A percentile compares a stretch with the other conserved stretches of the same genome.
phyloP scores from a whole-genome alignment of 92 coral and sea anemone genomes.

The Porites cylindrica region DNA sequence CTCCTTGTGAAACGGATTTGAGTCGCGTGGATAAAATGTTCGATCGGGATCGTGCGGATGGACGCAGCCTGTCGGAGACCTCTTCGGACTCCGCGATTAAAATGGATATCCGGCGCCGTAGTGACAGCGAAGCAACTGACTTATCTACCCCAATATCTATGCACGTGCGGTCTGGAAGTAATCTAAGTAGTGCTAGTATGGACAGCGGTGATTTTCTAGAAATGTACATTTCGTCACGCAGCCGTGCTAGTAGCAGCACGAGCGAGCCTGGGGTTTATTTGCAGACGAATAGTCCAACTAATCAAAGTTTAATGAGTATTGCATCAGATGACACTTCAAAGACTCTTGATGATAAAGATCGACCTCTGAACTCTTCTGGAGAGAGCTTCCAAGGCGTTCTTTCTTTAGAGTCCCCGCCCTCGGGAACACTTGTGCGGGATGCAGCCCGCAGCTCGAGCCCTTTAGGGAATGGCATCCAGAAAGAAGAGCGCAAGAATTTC shows the following conservation, averaged over 20 bases:
- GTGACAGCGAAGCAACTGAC: slow-evolving; percentile 56
- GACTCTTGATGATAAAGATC: slow-evolving; percentile 41
- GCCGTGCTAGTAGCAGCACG: slow-evolving; percentile 72
- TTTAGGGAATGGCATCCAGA: neutral
- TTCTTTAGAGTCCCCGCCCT: slow-evolving; percentile 35
- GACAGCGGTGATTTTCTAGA: slow-evolving; percentile 76
- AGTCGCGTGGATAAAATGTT: slow-evolving; percentile 23
- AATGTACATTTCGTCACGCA: slow-evolving; percentile 45
- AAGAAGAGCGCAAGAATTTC: slow-evolving; percentile 27
- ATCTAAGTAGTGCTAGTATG: slow-evolving; percentile 76
- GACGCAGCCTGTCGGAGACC: slow-evolving; percentile 20
- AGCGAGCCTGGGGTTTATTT: slow-evolving; percentile 67
- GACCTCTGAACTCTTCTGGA: slow-evolving; percentile 30
- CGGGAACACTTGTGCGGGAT: slow-evolving; percentile 4
- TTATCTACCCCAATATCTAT: slow-evolving; percentile 41
- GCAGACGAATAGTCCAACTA: slow-evolving; percentile 69
- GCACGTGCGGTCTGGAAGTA: slow-evolving; percentile 79
- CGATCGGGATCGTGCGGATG: neutral
- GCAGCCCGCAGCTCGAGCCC: slow-evolving; percentile 16
- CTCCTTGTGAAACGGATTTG: slow-evolving; percentile 35
- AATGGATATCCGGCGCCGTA: slow-evolving; percentile 28
- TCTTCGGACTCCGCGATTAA: slow-evolving; percentile 1
- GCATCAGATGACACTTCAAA: slow-evolving; percentile 51
- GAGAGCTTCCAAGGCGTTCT: slow-evolving; percentile 31
- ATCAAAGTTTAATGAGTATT: slow-evolving; percentile 51